Conservation (phyloP, 2,888 invertebrate genomes). For the Salpingus planirostris region DNA sequence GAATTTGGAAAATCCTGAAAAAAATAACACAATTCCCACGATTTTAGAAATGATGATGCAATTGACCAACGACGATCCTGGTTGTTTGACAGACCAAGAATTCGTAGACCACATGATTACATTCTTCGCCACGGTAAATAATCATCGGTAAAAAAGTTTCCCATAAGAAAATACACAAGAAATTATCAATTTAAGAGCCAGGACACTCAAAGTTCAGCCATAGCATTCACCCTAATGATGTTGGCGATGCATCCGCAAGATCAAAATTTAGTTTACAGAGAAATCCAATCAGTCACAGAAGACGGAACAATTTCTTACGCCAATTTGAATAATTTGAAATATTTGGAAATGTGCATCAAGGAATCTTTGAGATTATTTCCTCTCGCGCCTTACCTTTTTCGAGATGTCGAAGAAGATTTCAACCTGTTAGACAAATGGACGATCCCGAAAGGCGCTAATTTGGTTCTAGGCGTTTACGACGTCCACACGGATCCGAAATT, state of each 20-base stretch:
- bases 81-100: conserved; percentile 2
- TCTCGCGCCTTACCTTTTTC: too few species aligned
- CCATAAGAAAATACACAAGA: neutral
- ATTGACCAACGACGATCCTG: conserved; percentile 3
- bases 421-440: conserved; percentile 18
- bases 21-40: conserved; percentile 1
- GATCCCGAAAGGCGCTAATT: conserved; percentile 19
- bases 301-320: too few species aligned
- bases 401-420: too few species aligned
- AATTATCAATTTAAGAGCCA: conserved; percentile 4
- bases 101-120: conserved; percentile 7
- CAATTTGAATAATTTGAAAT: too few species aligned
- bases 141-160: neutral
- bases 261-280: too few species aligned
- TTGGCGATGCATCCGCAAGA: conserved; percentile 4
- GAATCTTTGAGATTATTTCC: too few species aligned
- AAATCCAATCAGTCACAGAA: too few species aligned
- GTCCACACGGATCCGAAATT: conserved; percentile 22
- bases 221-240: conserved; percentile 7
- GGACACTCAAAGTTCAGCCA: conserved; percentile 7
- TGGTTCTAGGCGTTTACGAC: conserved; percentile 18
- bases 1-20: conserved; percentile 5
- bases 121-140: conserved; percentile 5
- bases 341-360: too few species aligned
- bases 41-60: conserved; percentile 4